Conservation (phyloP, 2,113 vertebrate species). For the Todiramphus saurophagus region DNA sequence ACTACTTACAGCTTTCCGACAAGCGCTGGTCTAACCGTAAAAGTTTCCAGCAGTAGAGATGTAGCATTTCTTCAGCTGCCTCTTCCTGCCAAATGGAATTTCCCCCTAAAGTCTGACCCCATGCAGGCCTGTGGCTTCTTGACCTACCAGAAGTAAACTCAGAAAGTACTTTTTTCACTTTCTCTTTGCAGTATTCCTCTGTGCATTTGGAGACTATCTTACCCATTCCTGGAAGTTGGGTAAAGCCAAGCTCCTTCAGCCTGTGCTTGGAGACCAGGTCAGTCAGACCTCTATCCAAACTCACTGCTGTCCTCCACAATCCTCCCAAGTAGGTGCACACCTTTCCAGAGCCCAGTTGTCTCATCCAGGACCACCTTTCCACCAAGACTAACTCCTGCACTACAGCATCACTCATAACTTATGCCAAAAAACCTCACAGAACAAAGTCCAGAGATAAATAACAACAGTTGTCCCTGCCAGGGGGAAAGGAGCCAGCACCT, state of each 20-base stretch:
- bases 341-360: background rate
- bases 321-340: background rate
- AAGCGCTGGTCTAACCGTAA: background rate
- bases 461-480: background rate
- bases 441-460: background rate
- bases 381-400: background rate
- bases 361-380: background rate
- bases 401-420: background rate
- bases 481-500: background rate
- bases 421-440: background rate
- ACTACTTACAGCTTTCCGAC: background rate
- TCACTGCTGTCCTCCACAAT: background rate
- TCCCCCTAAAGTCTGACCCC: background rate
- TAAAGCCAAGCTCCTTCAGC: background rate
- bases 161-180: slow-evolving; percentile 32
- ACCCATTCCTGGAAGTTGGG: background rate
- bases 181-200: background rate
- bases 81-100: background rate
- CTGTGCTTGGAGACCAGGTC: background rate
- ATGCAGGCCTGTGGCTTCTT: background rate
- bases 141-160: background rate
- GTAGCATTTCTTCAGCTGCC: background rate
- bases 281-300: background rate
- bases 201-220: background rate
- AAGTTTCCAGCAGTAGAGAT: background rate